Conservation (phyloP, 2,797 vertebrate species). For the Limosa lapponica region DNA sequence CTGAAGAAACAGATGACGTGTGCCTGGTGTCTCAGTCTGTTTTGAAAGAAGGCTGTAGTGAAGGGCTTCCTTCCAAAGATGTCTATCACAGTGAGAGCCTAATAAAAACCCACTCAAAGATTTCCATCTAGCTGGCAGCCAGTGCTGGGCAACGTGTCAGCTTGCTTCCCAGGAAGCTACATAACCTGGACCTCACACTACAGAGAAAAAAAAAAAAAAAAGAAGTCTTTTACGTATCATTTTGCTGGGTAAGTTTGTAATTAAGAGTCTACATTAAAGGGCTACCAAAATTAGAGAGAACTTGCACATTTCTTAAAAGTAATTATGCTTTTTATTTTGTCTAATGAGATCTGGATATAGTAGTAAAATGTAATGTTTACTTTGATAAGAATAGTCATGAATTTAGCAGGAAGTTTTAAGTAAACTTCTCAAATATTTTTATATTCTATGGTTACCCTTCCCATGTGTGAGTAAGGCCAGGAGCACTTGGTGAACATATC, state of each 20-base stretch:
- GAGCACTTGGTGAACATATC: neutral
- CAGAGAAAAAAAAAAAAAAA: neutral
- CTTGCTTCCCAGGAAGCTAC: neutral
- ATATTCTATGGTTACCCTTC: neutral
- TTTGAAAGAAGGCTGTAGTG: neutral
- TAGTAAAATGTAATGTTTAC: neutral
- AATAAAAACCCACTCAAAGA: neutral
- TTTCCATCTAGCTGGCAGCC: neutral
- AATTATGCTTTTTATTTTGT: neutral
- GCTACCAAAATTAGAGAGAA: neutral
- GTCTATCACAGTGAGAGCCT: neutral
- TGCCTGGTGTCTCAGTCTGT: neutral
- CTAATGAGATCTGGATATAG: neutral
- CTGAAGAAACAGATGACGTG: neutral
- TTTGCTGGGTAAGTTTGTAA: neutral
- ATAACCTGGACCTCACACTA: neutral
- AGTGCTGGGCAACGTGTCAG: neutral
- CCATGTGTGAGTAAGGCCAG: neutral
- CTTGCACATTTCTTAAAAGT: neutral
- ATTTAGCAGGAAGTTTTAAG: neutral
- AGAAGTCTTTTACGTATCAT: neutral
- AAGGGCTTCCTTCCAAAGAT: neutral
- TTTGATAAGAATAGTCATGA: neutral
- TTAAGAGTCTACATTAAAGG: neutral
- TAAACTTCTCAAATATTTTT: conserved; percentile 1